Base-by-base conservation (phyloP, 2,113 vertebrate genomes). In the human region DNA sequence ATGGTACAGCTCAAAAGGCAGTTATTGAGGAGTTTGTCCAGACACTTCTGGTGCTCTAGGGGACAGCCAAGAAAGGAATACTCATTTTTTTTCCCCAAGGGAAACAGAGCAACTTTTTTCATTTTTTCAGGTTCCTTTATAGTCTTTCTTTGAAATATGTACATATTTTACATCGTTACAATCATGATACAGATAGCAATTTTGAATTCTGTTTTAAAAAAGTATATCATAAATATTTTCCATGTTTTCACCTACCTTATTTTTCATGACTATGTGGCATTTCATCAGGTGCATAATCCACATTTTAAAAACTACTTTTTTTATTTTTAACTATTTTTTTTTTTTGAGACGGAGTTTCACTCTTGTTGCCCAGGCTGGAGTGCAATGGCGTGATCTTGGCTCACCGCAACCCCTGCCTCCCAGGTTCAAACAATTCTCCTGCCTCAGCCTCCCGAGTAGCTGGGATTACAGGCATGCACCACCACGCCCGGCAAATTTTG, bases 11-110 rank as follows among this genome's bases (percentile, higher is more conserved):
- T 99, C 97, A 99, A 98, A 10, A 99, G 96, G 75, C 99, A 99
- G 97, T 99, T 99, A 97, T 99, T 99, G 92, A 99, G 99, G 72
- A 99, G 99, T 90, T 99, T 99, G 98, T 99, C 99, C 98, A 99
- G 98, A 92, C 98, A 98, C 98, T 99, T 99, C 91, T 99, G 99
- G 98, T 99, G 99, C 94, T 99, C 99, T 99, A 68, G 90, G 75
- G 95, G 93, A 97, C 20, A 97, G 55, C 11, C 92, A 96, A 92
- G 73, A 97, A 83, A 93, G 59, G 68, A 68, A 96, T 2, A 87
- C 50, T 96, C 80, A 95, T 50, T 90, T 90, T 96, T 32, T 14
- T 40, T 66, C 38, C 25, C 35, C 64, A 92, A 81, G 52, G 23
- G 16, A 87, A 84, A 61, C 0, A 38, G 30, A 81, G 3, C 27